phyloP scores from a whole-genome alignment of 2,113 vertebrate species.

The Platycercus adscitus region DNA sequence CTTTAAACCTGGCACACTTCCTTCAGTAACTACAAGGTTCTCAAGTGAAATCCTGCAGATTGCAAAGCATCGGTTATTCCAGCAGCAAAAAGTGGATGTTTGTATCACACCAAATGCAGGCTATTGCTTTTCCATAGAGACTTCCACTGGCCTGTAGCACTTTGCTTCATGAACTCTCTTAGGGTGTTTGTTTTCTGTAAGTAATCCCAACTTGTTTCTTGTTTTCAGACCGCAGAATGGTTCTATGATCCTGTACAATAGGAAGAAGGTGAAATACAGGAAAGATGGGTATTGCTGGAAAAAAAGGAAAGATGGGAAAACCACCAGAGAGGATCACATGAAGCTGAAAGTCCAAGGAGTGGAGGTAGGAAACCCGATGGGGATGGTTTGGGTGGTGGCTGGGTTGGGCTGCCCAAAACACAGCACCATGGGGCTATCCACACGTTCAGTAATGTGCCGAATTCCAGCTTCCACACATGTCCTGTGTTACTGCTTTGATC shows the following conservation, averaged over 20 bases:
- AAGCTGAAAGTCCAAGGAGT: constrained; percentile 99
- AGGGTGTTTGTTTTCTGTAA: not conserved
- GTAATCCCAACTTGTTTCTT: constrained; percentile 62
- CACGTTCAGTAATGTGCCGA: not conserved
- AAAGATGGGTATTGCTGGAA: constrained; percentile 99
- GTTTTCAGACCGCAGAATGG: constrained; percentile 97
- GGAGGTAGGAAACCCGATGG: constrained; percentile 84
- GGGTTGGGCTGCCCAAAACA: not conserved
- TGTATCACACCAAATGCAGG: not conserved
- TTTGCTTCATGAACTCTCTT: not conserved
- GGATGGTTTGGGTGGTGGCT: not conserved
- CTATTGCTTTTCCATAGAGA: constrained; percentile 40
- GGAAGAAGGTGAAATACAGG: constrained; percentile 99
- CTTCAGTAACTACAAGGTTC: constrained; percentile 55
- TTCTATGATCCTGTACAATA: constrained; percentile 99
- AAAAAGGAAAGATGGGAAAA: constrained; percentile 99
- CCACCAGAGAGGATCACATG: constrained; percentile 99
- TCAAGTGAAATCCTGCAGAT: constrained; percentile 39
- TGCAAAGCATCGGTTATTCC: constrained; percentile 43
- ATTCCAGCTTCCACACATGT: fast-evolving
- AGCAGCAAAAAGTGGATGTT: constrained; percentile 36
- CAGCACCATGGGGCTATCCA: not conserved
- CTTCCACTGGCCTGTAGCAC: not conserved
- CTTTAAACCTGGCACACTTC: constrained; percentile 10
- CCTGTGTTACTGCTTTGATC: not conserved